Evolutionary conservation across 2,888 invertebrate species (phyloP).

Genomic region (Drosophila phalerata): DNA sequence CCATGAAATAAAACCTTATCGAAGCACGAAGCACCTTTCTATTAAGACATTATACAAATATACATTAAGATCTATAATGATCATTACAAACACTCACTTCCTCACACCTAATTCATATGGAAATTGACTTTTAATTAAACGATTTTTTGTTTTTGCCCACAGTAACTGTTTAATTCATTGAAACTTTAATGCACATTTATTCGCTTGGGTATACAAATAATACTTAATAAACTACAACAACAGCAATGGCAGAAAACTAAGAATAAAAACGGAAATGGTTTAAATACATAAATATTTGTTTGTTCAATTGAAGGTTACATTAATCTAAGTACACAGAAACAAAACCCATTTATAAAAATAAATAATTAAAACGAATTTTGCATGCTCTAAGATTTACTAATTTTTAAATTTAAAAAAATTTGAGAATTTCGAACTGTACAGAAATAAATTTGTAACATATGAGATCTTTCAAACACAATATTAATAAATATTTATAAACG

Average conservation of each 20-base stretch:
- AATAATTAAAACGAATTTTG: slow-evolving; percentile 4
- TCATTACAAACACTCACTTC: slow-evolving; percentile 35
- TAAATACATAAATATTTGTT: slow-evolving; percentile 60
- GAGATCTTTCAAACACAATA: too few species aligned
- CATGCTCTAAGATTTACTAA: slow-evolving; percentile 39
- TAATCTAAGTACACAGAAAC: slow-evolving; percentile 45
- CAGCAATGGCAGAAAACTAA: slow-evolving; percentile 29
- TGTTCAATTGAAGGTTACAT: slow-evolving; percentile 66
- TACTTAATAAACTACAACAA: slow-evolving; percentile 18
- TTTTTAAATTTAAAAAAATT: background rate
- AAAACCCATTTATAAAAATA: slow-evolving; percentile 30
- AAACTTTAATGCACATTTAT: slow-evolving; percentile 16
- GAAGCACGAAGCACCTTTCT: background rate
- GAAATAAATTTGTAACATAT: too few species aligned
- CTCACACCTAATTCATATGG: slow-evolving; percentile 20
- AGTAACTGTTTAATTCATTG: slow-evolving; percentile 34
- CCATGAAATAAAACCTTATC: slow-evolving; percentile 4
- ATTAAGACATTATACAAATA: slow-evolving; percentile 3
- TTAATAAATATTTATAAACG: background rate
- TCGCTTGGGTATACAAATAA: slow-evolving; percentile 25
- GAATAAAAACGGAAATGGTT: slow-evolving; percentile 69
- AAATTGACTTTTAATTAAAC: slow-evolving; percentile 33
- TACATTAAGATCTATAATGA: slow-evolving; percentile 4
- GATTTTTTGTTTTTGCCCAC: slow-evolving; percentile 18
- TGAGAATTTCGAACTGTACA: too few species aligned